Percentiles rank a stretch among this genome's conserved stretches.
Conservation (phyloP, 1,140 invertebrate genomes). For the Phthorimaea operculella region DNA sequence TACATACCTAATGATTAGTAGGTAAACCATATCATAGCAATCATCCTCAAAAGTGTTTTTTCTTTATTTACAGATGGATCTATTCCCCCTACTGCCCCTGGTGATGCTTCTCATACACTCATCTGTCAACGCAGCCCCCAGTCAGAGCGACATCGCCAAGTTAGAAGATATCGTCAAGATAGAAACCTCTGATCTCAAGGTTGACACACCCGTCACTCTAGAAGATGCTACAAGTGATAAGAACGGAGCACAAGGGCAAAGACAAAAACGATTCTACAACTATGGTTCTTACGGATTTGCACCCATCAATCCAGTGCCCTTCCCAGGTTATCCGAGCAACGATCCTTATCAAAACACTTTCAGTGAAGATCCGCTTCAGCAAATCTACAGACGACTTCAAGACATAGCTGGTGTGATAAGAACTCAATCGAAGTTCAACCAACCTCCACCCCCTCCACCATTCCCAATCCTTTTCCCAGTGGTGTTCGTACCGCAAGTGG, state of each 20-base stretch:
- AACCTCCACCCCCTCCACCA: constrained; percentile 19
- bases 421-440: neutral
- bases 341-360: constrained; percentile 22
- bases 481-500: constrained; percentile 28
- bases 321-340: constrained; percentile 31
- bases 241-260: constrained; percentile 15
- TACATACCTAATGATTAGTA: too few relatives aligned
- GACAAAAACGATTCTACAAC: constrained; percentile 47
- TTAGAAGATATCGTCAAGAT: constrained; percentile 9
- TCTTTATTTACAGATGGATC: constrained; percentile 7
- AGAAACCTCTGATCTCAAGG: neutral
- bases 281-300: constrained; percentile 24
- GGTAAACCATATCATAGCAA: too few relatives aligned
- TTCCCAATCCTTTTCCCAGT: constrained; percentile 33
- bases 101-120: neutral
- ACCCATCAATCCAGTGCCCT: constrained; percentile 22
- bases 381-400: constrained; percentile 37
- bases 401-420: constrained; percentile 26
- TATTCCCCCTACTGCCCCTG: neutral
- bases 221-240: constrained; percentile 12
- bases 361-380: constrained; percentile 28
- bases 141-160: constrained; percentile 4
- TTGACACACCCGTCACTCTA: constrained; percentile 3
- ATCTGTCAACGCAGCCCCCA: constrained; percentile 6
- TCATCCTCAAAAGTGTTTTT: neutral